Percentiles rank a stretch among this genome's conserved stretches.
These are phyloP conservation scores for Lutjanus argentimaculatus DNA, from an alignment of 2,797 vertebrate genomes.

Conservation along the genomic window DNA sequence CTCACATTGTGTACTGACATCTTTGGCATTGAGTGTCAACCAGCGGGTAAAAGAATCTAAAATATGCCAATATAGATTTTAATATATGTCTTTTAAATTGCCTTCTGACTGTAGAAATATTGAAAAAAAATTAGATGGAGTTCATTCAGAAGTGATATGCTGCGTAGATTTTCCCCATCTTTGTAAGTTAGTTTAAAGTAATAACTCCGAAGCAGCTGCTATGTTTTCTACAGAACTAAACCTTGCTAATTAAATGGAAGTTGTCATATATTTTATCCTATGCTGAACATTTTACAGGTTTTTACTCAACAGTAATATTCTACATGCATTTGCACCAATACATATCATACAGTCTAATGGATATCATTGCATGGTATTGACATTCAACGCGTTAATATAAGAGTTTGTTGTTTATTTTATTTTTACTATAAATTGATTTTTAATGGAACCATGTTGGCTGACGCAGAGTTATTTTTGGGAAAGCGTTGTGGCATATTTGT, in stretches of 20 bases:
- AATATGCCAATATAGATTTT: slow-evolving; percentile 70
- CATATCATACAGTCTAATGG: slow-evolving; percentile 64
- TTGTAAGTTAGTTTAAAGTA: slow-evolving; percentile 49
- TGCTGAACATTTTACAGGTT: slow-evolving; percentile 50
- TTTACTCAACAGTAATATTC: slow-evolving; percentile 59
- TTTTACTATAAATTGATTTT: slow-evolving; percentile 61
- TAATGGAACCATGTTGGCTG: slow-evolving; percentile 43
- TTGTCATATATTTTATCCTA: slow-evolving; percentile 58
- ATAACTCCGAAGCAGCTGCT: slow-evolving; percentile 73
- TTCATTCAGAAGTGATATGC: slow-evolving; percentile 32
- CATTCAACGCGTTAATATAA: slow-evolving; percentile 63
- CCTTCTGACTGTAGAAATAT: slow-evolving; percentile 58
- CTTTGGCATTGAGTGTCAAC: slow-evolving; percentile 39
- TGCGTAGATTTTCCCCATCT: slow-evolving; percentile 41
- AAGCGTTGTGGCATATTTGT: slow-evolving; percentile 31
- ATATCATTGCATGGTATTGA: slow-evolving; percentile 78
- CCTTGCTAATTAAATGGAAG: slow-evolving; percentile 53
- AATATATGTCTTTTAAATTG: slow-evolving; percentile 75
- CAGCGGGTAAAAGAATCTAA: slow-evolving; percentile 49
- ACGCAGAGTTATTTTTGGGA: slow-evolving; percentile 33
- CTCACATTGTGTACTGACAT: slow-evolving; percentile 48
- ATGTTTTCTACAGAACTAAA: slow-evolving; percentile 72
- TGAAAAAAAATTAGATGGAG: slow-evolving; percentile 33
- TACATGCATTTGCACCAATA: slow-evolving; percentile 72
- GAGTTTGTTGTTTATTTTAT: slow-evolving; percentile 57